Percentiles rank a stretch among this genome's conserved stretches.
Conservation (phyloP, 2,888 invertebrate genomes). For the Yponomeuta malinellus region DNA sequence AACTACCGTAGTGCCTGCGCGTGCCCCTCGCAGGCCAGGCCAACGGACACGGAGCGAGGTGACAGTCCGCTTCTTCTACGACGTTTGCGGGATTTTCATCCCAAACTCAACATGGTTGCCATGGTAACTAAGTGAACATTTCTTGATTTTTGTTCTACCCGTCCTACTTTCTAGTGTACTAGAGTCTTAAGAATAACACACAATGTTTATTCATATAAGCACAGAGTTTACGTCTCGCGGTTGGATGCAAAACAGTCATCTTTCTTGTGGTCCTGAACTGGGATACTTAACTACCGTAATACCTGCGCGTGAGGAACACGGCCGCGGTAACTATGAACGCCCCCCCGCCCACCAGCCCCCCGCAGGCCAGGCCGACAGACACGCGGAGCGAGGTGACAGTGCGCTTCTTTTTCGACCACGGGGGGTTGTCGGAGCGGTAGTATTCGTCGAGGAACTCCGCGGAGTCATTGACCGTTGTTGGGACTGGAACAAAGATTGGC, state of each 20-base stretch:
- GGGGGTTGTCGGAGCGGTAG: conserved; percentile 66
- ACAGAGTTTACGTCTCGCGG: too few relatives aligned
- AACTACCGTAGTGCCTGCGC: conserved; percentile 76
- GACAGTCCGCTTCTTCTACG: conserved; percentile 56
- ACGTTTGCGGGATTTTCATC: conserved; percentile 19
- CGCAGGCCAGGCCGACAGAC: conserved; percentile 61
- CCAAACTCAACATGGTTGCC: too few relatives aligned
- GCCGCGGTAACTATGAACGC: conserved; percentile 77
- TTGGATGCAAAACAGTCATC: too few relatives aligned
- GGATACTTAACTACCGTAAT: conserved; percentile 70
- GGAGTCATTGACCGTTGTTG: conserved; percentile 76
- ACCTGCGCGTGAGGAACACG: conserved; percentile 79
- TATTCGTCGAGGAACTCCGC: conserved; percentile 78
- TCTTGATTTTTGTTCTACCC: too few relatives aligned
- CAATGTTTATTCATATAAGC: too few relatives aligned
- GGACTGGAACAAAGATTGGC: conserved; percentile 39
- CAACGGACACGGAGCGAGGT: conserved; percentile 71
- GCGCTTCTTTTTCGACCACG: conserved; percentile 57
- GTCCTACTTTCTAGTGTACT: too few relatives aligned
- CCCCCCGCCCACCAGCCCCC: conserved; percentile 69
- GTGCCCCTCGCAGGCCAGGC: conserved; percentile 68
- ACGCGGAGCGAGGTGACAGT: conserved; percentile 69
- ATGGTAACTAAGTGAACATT: too few relatives aligned
- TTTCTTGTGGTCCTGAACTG: not conserved
- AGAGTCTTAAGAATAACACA: too few relatives aligned